Base-by-base conservation (phyloP, 2,113 vertebrate species). In the Forbesichthys agassizii region DNA sequence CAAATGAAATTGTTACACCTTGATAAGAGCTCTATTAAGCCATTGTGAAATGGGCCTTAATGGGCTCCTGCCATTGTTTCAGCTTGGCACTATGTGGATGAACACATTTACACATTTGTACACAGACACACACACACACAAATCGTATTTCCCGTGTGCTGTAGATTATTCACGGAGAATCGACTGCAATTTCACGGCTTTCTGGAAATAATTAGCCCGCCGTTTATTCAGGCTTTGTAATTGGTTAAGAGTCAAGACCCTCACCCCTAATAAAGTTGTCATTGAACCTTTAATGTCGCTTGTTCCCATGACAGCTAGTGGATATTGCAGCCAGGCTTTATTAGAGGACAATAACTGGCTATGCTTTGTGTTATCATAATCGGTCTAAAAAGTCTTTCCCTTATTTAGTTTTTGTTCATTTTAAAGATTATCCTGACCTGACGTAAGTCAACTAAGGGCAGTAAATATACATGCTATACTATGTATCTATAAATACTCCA, bases 141-240 rank as follows among this genome's bases (percentile, higher is more conserved):
- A 60, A 72, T 46, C 18, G 56, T 52, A 27, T 59, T 77, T 71
- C 61, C 61, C 74, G 68, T 85, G 72, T 82, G 73, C 62, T 61
- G 77, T 66, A 71, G 82, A 86, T 86, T 84, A 86, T 86, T 88
- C 77, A 83, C 51, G 69, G 70, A 66, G 79, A 84, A 84, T 86
- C 64, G 56, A 81, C 81, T 51, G 71, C 80, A 84, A 88, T 86
- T 88, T 86, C 84, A 86, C 60, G 71, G 82, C 69, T 86, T 81
- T 84, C 71, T 86, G 80, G 78, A 81, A 86, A 80, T 83, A 88
- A 88, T 84, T 83, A 81, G 82, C 47, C 56, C 86, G 78, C 83
- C 80, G 81, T 86, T 84, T 88, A 86, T 84, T 81, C 78, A 64
- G 66, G 80, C 68, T 80, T 80, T 71, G 58, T 88, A 86, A 88